Conservation (phyloP, 1,140 invertebrate species). For the Drosophila nigrodunni region DNA sequence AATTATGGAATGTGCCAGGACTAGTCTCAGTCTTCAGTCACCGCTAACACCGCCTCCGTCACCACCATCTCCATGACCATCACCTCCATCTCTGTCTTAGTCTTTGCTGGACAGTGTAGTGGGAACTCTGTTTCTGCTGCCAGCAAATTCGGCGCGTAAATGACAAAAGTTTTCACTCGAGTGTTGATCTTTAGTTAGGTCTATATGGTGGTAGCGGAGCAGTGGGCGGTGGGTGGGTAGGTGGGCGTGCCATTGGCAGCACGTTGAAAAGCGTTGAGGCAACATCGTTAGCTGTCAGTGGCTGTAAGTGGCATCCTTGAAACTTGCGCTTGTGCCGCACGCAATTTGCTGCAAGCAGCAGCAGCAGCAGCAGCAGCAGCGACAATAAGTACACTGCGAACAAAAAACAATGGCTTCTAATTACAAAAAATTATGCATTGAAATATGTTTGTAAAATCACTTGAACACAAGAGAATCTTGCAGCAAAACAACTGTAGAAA, state of each 20-base stretch:
- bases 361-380: conserved; percentile 11
- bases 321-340: conserved; percentile 71
- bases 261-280: conserved; percentile 58
- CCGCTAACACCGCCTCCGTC: too few species aligned
- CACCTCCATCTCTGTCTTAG: not conserved
- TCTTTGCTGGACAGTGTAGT: conserved; percentile 12
- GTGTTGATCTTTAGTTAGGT: conserved; percentile 78
- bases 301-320: conserved; percentile 78
- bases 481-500: too few species aligned
- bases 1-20: conserved; percentile 60
- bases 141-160: conserved; percentile 74
- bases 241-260: conserved; percentile 39
- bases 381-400: conserved; percentile 41
- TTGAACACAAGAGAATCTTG: too few species aligned
- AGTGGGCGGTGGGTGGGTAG: not conserved
- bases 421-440: too few species aligned
- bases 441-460: too few species aligned
- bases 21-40: not conserved
- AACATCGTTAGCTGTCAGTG: conserved; percentile 74
- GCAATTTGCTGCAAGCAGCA: conserved; percentile 65
- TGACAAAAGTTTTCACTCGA: conserved; percentile 77
- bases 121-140: not conserved
- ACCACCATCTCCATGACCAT: too few species aligned
- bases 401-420: not conserved
- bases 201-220: conserved; percentile 16